Conservation (phyloP, 2,888 invertebrate genomes). For the Drosophila quinaria region DNA sequence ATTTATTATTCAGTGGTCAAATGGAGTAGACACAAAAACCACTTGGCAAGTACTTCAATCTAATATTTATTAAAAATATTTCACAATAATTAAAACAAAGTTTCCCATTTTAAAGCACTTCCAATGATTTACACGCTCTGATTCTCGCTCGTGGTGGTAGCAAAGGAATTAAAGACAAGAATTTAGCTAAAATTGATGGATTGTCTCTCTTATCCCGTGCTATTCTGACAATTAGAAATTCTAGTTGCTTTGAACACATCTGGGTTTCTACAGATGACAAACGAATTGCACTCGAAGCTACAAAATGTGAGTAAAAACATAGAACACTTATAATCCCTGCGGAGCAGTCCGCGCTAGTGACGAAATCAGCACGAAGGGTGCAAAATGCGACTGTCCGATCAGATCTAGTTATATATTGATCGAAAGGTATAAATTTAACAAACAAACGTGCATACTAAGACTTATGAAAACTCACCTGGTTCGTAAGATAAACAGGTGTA, state of each 20-base stretch:
- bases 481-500: no score
- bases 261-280: slow-evolving; percentile 92
- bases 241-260: slow-evolving; percentile 88
- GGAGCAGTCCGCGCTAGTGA: no score
- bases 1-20: slow-evolving; percentile 6
- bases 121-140: slow-evolving; percentile 86
- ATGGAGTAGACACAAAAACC: slow-evolving; percentile 9
- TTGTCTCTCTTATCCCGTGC: slow-evolving; percentile 87
- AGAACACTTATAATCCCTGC: no score
- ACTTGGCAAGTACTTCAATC: slow-evolving; percentile 27
- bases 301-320: slow-evolving; percentile 85
- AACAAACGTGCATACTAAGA: no score
- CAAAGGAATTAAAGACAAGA: slow-evolving; percentile 91
- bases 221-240: slow-evolving; percentile 86
- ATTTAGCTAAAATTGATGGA: slow-evolving; percentile 88
- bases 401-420: no score
- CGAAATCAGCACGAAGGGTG: no score
- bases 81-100: background rate
- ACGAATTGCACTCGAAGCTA: slow-evolving; percentile 89
- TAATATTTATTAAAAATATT: background rate
- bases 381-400: no score
- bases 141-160: slow-evolving; percentile 93
- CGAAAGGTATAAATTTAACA: no score
- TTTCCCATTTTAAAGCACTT: slow-evolving; percentile 12
- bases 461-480: no score